phyloP scores from a whole-genome alignment of 2,888 invertebrate genomes.

The Lagria hirta region DNA sequence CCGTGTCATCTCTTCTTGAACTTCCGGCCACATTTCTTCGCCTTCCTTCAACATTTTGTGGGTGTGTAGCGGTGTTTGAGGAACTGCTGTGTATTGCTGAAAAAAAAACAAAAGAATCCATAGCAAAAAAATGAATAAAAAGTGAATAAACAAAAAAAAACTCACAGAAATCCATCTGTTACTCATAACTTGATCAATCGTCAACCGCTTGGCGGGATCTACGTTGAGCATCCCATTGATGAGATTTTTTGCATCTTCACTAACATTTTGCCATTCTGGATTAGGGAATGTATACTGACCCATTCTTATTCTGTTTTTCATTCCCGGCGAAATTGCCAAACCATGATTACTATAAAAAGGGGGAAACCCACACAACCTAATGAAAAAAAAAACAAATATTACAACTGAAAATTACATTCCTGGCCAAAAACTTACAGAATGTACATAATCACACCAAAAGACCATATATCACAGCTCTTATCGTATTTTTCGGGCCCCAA shows the following conservation, averaged over 20 bases:
- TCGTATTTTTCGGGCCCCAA: slow-evolving; percentile 97
- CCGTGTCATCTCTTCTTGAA: slow-evolving; percentile 98
- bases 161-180: slow-evolving; percentile 86
- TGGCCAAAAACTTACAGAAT: slow-evolving; percentile 71
- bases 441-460: slow-evolving; percentile 98
- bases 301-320: slow-evolving; percentile 94
- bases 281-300: slow-evolving; percentile 98
- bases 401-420: slow-evolving; percentile 11
- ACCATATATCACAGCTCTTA: slow-evolving; percentile 99
- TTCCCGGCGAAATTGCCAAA: slow-evolving; percentile 96
- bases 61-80: slow-evolving; percentile 93
- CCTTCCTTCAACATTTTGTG: slow-evolving; percentile 86
- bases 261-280: slow-evolving; percentile 95
- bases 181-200: slow-evolving; percentile 87
- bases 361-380: slow-evolving; percentile 91
- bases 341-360: slow-evolving; percentile 99
- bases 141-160: slow-evolving; percentile 28
- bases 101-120: slow-evolving; percentile 28
- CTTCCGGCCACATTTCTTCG: slow-evolving; percentile 93
- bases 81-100: slow-evolving; percentile 76
- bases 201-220: slow-evolving; percentile 85
- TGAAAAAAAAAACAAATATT: slow-evolving; percentile 18
- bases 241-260: slow-evolving; percentile 91
- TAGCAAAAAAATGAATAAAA: too few species aligned
- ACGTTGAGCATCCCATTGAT: slow-evolving; percentile 94